Percentiles rank a stretch among this genome's conserved stretches.
Conservation (phyloP, 2,113 vertebrate species). For the Boulengeromyrus knoepffleri region DNA sequence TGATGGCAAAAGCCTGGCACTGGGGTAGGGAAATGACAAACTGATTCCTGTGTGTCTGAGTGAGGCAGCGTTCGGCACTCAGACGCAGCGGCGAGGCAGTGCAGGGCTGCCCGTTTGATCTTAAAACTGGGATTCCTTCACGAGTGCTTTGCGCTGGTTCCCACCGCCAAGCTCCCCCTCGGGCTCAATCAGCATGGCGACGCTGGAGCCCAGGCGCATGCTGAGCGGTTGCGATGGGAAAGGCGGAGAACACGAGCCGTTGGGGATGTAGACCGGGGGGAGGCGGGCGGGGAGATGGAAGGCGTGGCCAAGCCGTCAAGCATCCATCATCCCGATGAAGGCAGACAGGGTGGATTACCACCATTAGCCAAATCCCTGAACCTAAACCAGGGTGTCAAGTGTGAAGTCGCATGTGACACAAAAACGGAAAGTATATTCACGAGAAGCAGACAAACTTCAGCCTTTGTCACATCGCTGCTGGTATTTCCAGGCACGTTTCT, state of each 20-base stretch:
- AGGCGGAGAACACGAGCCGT: neutral
- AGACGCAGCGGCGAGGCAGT: neutral
- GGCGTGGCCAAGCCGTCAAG: constrained; percentile 2
- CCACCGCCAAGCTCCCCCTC: neutral
- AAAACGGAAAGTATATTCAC: neutral
- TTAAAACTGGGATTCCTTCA: constrained; percentile 6
- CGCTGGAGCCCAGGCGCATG: neutral
- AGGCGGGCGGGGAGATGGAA: neutral
- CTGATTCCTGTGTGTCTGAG: neutral
- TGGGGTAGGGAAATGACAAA: neutral
- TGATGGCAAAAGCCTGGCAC: neutral
- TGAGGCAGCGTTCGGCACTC: neutral
- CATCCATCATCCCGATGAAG: constrained; percentile 27
- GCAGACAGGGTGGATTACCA: constrained; percentile 13
- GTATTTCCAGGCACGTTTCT: neutral
- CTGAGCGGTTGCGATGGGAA: neutral
- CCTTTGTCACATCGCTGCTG: neutral
- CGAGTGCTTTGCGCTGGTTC: neutral
- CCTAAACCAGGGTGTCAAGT: neutral
- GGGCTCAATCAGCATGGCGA: constrained; percentile 10
- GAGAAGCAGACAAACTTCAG: neutral
- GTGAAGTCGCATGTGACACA: neutral
- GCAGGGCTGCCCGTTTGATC: constrained; percentile 7
- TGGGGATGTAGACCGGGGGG: constrained; percentile 26
- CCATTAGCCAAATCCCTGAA: neutral